Evolutionary conservation across 1,140 invertebrate species (phyloP).

Genomic region (Armadillidium nasatum): DNA sequence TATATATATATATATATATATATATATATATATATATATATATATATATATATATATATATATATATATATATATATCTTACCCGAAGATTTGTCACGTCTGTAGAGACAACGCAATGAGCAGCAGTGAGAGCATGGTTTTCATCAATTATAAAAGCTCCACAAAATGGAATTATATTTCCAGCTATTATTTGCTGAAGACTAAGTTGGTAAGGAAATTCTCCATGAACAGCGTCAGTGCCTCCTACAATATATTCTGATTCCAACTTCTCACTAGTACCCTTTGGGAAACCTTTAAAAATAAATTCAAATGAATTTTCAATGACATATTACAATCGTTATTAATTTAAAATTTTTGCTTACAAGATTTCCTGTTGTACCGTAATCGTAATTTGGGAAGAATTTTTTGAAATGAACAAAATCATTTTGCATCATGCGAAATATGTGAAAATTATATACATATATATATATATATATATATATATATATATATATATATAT

Average conservation of each 20-base stretch:
- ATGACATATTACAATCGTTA: too few relatives aligned
- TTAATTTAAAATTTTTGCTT: too few relatives aligned
- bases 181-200: conserved; percentile 47
- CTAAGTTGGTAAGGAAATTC: conserved; percentile 60
- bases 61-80: neutral
- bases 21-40: too few relatives aligned
- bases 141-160: neutral
- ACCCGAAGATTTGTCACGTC: neutral
- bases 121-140: neutral
- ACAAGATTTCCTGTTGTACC: too few relatives aligned
- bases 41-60: too few relatives aligned
- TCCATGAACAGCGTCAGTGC: conserved; percentile 54
- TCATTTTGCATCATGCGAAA: too few relatives aligned
- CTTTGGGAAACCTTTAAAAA: too few relatives aligned
- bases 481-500: conserved; percentile 3
- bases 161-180: neutral
- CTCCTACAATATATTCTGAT: conserved; percentile 57
- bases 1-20: too few relatives aligned
- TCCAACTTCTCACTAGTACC: too few relatives aligned
- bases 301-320: too few relatives aligned
- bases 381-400: too few relatives aligned
- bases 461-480: conserved; percentile 14
- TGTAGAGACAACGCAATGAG: neutral
- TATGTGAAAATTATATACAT: neutral
- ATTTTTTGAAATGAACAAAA: too few relatives aligned